Conservation (phyloP, 1,140 invertebrate species). For the Cylas formicarius region DNA sequence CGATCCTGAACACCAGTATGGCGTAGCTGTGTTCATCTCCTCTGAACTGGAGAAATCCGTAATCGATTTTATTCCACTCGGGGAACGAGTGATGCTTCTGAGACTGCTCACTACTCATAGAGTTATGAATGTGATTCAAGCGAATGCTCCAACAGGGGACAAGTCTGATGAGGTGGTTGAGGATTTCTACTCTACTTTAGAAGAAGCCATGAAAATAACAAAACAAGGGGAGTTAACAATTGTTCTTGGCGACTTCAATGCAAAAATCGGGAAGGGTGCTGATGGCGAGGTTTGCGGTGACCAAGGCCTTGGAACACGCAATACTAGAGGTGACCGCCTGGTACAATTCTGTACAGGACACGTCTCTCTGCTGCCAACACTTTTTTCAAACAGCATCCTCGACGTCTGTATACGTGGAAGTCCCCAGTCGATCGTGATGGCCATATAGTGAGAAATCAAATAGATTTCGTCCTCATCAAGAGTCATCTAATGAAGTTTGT, state of each 20-base stretch:
- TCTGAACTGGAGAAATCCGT: constrained; percentile 8
- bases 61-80: constrained; percentile 9
- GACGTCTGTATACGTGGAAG: constrained; percentile 38
- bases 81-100: constrained; percentile 23
- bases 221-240: constrained; percentile 26
- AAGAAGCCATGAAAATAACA: constrained; percentile 15
- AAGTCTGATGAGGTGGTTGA: constrained; percentile 21
- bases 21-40: constrained; percentile 19
- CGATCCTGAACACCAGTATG: constrained; percentile 15
- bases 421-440: constrained; percentile 30
- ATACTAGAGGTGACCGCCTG: constrained; percentile 32
- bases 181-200: constrained; percentile 22
- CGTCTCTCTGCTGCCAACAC: constrained; percentile 33
- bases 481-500: no score
- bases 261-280: constrained; percentile 22
- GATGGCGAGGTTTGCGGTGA: constrained; percentile 1
- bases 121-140: constrained; percentile 33
- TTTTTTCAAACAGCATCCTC: constrained; percentile 31
- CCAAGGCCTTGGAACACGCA: constrained; percentile 30
- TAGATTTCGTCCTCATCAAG: constrained; percentile 36
- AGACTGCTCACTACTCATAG: constrained; percentile 20
- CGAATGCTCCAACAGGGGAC: constrained; percentile 32
- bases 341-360: constrained; percentile 34
- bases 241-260: constrained; percentile 30
- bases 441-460: constrained; percentile 37